Evolutionary conservation across 2,113 vertebrate genomes (phyloP).

Genomic region (Gymnocephalus cernua): DNA sequence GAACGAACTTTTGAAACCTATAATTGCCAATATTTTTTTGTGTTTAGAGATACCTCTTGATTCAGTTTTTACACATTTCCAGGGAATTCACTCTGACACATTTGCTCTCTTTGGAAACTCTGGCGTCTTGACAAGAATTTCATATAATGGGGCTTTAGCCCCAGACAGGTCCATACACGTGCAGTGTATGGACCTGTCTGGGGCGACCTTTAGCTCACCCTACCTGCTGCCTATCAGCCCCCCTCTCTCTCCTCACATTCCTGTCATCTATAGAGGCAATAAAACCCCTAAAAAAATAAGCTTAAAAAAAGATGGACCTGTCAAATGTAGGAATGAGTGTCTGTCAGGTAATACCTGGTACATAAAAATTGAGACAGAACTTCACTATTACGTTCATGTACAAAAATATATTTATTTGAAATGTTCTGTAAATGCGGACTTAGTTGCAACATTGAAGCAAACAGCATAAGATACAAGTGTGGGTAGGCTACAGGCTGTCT

Average conservation of each 20-base stretch:
- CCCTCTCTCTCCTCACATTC: no score
- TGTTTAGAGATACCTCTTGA: not conserved
- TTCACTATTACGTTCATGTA: slow-evolving; percentile 42
- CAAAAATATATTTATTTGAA: slow-evolving; percentile 83
- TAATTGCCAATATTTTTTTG: not conserved
- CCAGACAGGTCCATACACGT: no score
- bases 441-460: slow-evolving; percentile 59
- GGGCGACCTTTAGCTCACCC: no score
- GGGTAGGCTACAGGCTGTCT: not conserved
- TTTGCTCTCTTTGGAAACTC: not conserved
- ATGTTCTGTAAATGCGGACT: slow-evolving; percentile 34
- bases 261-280: no score
- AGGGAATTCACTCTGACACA: not conserved
- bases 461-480: slow-evolving; percentile 28
- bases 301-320: no score
- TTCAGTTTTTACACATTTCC: not conserved
- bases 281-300: no score
- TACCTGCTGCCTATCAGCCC: no score
- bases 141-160: not conserved
- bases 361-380: not conserved
- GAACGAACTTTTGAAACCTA: not conserved
- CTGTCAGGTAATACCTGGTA: not conserved
- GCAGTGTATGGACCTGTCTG: not conserved
- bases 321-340: no score
- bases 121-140: not conserved